Percentiles rank a stretch among this genome's conserved stretches.
Evolutionary conservation across 2,797 vertebrate genomes (phyloP).

Genomic region (Hyperoplus lanceolatus): DNA sequence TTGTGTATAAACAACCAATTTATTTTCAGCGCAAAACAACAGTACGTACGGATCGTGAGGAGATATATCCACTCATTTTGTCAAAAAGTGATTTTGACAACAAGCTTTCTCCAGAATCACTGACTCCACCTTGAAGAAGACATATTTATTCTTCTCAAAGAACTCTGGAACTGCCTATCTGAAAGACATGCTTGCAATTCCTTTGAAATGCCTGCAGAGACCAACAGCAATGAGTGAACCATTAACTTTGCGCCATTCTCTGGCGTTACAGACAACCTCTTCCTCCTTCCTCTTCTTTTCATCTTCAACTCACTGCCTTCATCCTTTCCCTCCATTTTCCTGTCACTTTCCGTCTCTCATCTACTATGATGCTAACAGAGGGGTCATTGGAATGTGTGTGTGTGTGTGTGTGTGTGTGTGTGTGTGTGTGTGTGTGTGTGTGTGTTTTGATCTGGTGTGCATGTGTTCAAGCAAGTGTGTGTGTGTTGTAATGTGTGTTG

Average conservation of each 20-base stretch:
- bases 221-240: slow-evolving; percentile 3
- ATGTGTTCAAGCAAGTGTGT: slow-evolving; percentile 51
- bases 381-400: slow-evolving; percentile 51
- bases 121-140: slow-evolving; percentile 2
- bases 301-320: slow-evolving; percentile 19
- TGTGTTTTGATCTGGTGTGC: slow-evolving; percentile 36
- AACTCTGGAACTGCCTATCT: slow-evolving; percentile 6
- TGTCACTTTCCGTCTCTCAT: slow-evolving; percentile 21
- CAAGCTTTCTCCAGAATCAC: not conserved
- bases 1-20: too few relatives aligned
- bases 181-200: not conserved
- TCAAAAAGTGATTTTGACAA: too few relatives aligned
- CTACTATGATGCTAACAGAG: slow-evolving; percentile 43
- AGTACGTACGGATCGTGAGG: too few relatives aligned
- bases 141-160: slow-evolving; percentile 6
- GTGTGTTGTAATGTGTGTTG: slow-evolving; percentile 45
- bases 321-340: slow-evolving; percentile 43
- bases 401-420: slow-evolving; percentile 30
- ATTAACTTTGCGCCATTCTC: not conserved
- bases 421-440: slow-evolving; percentile 52
- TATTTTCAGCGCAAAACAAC: too few relatives aligned
- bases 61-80: too few relatives aligned
- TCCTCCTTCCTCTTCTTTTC: not conserved
- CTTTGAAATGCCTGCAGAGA: slow-evolving; percentile 13
- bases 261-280: not conserved